Evolutionary conservation across 2,797 vertebrate genomes (phyloP).

Genomic region (Notoglanidium macrostoma): DNA sequence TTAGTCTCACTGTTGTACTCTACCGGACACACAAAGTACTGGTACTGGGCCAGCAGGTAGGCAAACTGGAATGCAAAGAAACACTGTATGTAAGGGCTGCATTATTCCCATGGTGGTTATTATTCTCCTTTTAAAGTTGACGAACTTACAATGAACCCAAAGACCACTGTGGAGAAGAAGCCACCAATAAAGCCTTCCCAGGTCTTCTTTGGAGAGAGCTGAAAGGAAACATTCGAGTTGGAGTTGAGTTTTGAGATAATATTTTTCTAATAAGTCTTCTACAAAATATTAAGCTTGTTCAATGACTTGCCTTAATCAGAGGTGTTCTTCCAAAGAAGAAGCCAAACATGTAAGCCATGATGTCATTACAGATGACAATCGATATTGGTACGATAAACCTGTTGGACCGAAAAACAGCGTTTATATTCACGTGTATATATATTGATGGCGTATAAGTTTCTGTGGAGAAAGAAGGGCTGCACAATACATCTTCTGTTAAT

Average conservation of each 20-base stretch:
- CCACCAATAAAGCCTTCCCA: constrained; percentile 99
- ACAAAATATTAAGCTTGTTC: background rate
- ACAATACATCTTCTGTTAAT: background rate
- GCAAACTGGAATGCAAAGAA: constrained; percentile 78
- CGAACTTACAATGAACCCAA: constrained; percentile 90
- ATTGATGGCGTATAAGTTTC: background rate
- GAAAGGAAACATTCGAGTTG: constrained; percentile 31
- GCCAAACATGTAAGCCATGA: constrained; percentile 94
- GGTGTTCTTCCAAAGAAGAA: constrained; percentile 99
- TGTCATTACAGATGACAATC: constrained; percentile 98
- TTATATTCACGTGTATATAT: background rate
- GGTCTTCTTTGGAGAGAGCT: constrained; percentile 98
- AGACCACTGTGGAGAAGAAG: constrained; percentile 92
- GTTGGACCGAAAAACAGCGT: constrained; percentile 49
- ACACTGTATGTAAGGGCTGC: background rate
- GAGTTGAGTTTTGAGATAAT: too few relatives aligned
- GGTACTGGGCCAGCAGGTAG: constrained; percentile 86
- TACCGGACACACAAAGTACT: constrained; percentile 94
- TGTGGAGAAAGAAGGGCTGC: background rate
- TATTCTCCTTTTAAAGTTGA: background rate
- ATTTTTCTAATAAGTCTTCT: too few relatives aligned
- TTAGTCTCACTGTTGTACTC: constrained; percentile 91
- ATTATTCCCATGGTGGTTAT: background rate
- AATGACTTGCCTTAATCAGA: constrained; percentile 88
- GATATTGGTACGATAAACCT: constrained; percentile 98